Evolutionary conservation across 2,797 vertebrate genomes (phyloP).

Genomic region (Carcharodon carcharias): DNA sequence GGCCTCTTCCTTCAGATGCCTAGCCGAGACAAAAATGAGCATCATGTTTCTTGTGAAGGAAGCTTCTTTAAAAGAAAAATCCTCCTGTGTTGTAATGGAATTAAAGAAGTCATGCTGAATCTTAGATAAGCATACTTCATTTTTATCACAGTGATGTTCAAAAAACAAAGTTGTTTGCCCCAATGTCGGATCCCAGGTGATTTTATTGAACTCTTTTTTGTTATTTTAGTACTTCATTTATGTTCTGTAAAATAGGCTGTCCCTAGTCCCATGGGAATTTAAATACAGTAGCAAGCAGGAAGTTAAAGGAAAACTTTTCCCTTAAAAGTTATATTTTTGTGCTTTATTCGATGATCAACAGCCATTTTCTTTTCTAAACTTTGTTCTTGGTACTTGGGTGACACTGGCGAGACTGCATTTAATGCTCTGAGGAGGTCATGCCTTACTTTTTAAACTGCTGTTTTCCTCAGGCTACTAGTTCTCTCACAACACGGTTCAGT

Average conservation of each 20-base stretch:
- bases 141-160: neutral
- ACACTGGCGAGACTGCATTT: neutral
- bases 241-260: neutral
- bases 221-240: neutral
- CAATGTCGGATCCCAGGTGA: neutral
- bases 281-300: neutral
- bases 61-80: neutral
- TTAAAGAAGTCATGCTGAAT: neutral
- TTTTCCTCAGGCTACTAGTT: neutral
- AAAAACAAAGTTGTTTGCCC: neutral
- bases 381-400: neutral
- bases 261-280: neutral
- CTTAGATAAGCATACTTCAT: neutral
- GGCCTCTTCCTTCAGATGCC: neutral
- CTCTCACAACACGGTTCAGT: neutral
- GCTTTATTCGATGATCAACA: neutral
- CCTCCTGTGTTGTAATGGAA: neutral
- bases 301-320: neutral
- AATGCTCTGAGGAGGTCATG: neutral
- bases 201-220: neutral
- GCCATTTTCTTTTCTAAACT: neutral
- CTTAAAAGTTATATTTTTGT: neutral
- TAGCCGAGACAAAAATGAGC: neutral
- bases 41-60: neutral
- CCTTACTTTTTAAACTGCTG: neutral